Percentiles rank a stretch among this genome's conserved stretches.
These are phyloP conservation scores for Botia kubotai DNA, from an alignment of 2,797 vertebrate species.

Conservation along the genomic window DNA sequence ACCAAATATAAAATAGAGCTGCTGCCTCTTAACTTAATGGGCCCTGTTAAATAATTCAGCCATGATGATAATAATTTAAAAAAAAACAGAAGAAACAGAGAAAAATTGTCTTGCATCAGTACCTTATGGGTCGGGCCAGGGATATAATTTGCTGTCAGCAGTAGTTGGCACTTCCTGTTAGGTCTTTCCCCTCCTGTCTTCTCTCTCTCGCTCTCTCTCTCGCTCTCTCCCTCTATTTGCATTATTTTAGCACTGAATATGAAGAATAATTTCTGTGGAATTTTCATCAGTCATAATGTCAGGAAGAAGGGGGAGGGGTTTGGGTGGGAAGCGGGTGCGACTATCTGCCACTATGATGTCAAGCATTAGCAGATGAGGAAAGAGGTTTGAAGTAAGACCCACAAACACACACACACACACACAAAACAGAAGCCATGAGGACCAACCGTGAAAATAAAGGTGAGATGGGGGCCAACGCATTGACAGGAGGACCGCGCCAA, in stretches of 20 bases:
- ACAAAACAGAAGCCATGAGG: constrained; percentile 55
- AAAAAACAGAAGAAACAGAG: constrained; percentile 42
- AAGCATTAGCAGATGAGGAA: constrained; percentile 66
- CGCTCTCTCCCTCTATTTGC: constrained; percentile 53
- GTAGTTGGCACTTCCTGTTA: constrained; percentile 27
- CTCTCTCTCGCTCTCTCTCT: not conserved
- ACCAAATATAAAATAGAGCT: constrained; percentile 84
- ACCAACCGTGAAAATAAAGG: constrained; percentile 62
- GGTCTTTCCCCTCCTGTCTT: constrained; percentile 20
- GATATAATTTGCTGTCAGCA: constrained; percentile 82
- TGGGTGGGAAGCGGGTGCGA: constrained; percentile 44
- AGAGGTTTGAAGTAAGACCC: constrained; percentile 30
- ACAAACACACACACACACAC: constrained; percentile 47
- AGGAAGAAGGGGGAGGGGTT: constrained; percentile 44
- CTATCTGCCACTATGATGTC: constrained; percentile 67
- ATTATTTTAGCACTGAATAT: constrained; percentile 70
- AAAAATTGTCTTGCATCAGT: constrained; percentile 75
- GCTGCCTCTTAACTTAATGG: constrained; percentile 81
- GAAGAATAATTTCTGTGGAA: constrained; percentile 75
- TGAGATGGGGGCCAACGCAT: constrained; percentile 60
- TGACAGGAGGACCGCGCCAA: constrained; percentile 63
- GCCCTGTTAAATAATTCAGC: constrained; percentile 86
- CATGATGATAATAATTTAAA: constrained; percentile 81
- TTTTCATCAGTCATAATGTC: constrained; percentile 65
- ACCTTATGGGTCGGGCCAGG: constrained; percentile 74